Percentiles rank a stretch among this genome's conserved stretches.
These are phyloP conservation scores for Stegodyphus dumicola DNA, from an alignment of 1,140 invertebrate genomes.

Conservation along the genomic window DNA sequence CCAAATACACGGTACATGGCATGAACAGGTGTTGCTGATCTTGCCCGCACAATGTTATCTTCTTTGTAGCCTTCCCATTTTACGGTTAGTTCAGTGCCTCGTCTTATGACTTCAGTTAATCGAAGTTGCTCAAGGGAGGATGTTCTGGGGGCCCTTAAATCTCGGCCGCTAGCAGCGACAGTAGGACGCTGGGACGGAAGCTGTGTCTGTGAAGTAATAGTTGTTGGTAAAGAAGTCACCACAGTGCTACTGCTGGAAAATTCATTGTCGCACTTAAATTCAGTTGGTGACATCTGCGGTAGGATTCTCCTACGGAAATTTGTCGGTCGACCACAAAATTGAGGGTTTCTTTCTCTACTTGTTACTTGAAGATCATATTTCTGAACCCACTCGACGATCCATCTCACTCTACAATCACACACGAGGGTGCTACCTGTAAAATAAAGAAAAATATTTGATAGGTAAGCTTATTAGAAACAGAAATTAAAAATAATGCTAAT, in stretches of 20 bases:
- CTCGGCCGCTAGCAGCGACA: conserved; percentile 2
- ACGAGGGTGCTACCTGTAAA: conserved; percentile 71
- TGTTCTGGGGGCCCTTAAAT: conserved; percentile 45
- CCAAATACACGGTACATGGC: conserved; percentile 91
- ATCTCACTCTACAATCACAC: conserved; percentile 87
- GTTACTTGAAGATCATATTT: conserved; percentile 87
- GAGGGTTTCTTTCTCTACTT: conserved; percentile 89
- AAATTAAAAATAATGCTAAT: too few relatives aligned
- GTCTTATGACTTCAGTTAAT: conserved; percentile 76
- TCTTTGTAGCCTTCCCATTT: conserved; percentile 87
- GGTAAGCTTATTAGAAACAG: too few relatives aligned
- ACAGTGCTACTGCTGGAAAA: background rate
- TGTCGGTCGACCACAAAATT: conserved; percentile 88
- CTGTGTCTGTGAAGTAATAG: background rate
- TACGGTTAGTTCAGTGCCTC: conserved; percentile 78
- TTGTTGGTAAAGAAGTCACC: background rate
- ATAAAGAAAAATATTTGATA: background rate
- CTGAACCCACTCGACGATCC: conserved; percentile 91
- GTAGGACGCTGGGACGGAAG: conserved; percentile 1
- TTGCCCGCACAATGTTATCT: conserved; percentile 78
- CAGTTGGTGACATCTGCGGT: conserved; percentile 83
- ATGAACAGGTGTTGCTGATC: conserved; percentile 75
- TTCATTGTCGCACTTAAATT: conserved; percentile 62
- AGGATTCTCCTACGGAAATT: conserved; percentile 83
- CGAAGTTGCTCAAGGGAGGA: conserved; percentile 74